Evolutionary conservation across 2,888 invertebrate genomes (phyloP), one percentile per base, ranked within the genome.

Genomic region (Nomada goodeniana): DNA sequence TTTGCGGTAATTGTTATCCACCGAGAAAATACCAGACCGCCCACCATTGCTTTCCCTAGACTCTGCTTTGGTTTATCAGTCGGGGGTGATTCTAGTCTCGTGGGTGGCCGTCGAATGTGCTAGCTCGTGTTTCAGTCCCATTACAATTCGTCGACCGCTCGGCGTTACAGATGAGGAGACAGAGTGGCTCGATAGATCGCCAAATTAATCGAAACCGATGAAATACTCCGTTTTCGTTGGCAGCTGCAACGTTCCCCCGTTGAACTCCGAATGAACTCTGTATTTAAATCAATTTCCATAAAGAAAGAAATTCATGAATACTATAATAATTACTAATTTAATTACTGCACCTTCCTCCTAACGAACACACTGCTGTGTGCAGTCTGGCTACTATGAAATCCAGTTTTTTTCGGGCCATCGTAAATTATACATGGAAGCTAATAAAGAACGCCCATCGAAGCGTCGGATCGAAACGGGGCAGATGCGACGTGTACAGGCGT

Each of bases 1-100:
- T 63, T 71, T 59, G 59, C 55, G 4, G 65, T 61, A 9, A 74
- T 86, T 88, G 80, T 88, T 89, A 86, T 88, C 82, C 72, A 78
- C 71, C 73, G 80, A 79, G 63, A 50, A 68, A 72, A 61, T 68
- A 53, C 76, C 26, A 29, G 42, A n/a, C 47, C 84, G 84, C 88
- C 85, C 85, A 86, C 80, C 11, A 7, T 61, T 44, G 59, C 47
- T 76, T 75, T 73, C 65, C 71, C 75, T 57, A 55, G 80, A 74
- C 76, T 70, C 57, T 52, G 60, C 20, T 47, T 59, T 13, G 55
- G 64, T 20, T 86, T 89, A 89, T 89, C 84, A 84, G 78, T 70
- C 60, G 60, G 64, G 79, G 86, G 42, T 79, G 82, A 89, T 89
- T 78, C 80, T 68, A 42, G 42, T 75, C 50, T 75, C 80, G 80